Evolutionary conservation across 2,888 invertebrate genomes (phyloP).

Genomic region (Hypomecis punctinalis): DNA sequence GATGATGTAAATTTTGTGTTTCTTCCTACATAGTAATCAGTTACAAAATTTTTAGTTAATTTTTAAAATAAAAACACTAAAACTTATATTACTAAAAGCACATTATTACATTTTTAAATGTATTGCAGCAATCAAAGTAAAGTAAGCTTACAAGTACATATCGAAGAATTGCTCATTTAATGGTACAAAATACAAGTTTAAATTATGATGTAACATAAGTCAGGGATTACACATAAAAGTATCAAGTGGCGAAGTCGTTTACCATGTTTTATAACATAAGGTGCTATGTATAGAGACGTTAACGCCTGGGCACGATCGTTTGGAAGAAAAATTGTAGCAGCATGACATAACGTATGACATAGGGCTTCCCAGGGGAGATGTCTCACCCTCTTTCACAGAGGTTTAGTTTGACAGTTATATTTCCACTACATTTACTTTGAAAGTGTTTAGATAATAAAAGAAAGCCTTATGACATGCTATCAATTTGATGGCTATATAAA

Average conservation of each 20-base stretch:
- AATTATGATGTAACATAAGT: not conserved
- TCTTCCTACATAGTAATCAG: too few species aligned
- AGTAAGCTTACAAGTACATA: too few species aligned
- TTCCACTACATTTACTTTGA: conserved; percentile 21
- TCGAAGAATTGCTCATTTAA: too few species aligned
- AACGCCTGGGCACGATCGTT: conserved; percentile 32
- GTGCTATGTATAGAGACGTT: conserved; percentile 31
- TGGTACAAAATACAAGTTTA: too few species aligned
- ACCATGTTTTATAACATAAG: conserved; percentile 34
- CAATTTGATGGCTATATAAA: not conserved
- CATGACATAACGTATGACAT: conserved; percentile 30
- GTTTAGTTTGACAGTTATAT: conserved; percentile 35
- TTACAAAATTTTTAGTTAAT: too few species aligned
- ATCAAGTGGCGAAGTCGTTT: conserved; percentile 12
- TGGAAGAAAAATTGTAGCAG: conserved; percentile 34
- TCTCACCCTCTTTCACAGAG: conserved; percentile 16
- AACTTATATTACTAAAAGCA: too few species aligned
- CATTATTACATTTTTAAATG: too few species aligned
- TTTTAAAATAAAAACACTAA: too few species aligned
- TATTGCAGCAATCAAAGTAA: too few species aligned
- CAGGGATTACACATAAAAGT: not conserved
- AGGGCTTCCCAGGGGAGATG: conserved; percentile 24
- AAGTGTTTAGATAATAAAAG: not conserved
- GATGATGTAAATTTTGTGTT: too few species aligned
- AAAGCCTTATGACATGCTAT: not conserved